Percentiles rank a stretch among this genome's conserved stretches.
These are phyloP conservation scores for Phalacrocorax carbo DNA, from an alignment of 2,113 vertebrate species.

Conservation along the genomic window DNA sequence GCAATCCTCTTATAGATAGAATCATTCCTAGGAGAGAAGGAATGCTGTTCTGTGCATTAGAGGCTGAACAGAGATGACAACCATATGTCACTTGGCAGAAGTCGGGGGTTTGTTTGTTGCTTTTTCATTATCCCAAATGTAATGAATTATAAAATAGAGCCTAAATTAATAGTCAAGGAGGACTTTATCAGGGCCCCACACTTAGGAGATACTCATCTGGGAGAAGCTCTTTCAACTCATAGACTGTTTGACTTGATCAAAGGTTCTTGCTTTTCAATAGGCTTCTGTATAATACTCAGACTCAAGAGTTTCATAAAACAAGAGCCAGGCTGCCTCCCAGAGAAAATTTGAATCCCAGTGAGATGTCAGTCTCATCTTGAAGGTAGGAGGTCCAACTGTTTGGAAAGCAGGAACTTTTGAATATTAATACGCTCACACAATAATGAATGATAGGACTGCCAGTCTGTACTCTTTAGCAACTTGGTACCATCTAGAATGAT, in stretches of 20 bases:
- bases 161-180: conserved; percentile 46
- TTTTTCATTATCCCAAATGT: conserved; percentile 31
- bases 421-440: not conserved
- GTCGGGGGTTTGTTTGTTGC: not conserved
- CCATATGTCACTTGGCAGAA: conserved; percentile 58
- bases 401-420: not conserved
- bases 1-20: not conserved
- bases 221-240: conserved; percentile 31
- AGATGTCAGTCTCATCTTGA: conserved; percentile 5
- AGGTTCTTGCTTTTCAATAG: conserved; percentile 36
- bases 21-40: not conserved
- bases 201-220: conserved; percentile 19
- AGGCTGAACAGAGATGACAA: conserved; percentile 54
- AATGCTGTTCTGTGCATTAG: not conserved
- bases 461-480: not conserved
- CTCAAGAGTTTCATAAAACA: not conserved
- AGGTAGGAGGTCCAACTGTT: conserved; percentile 21
- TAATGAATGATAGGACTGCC: not conserved
- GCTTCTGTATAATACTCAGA: conserved; percentile 2
- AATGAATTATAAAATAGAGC: conserved; percentile 64
- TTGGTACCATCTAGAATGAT: not conserved
- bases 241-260: conserved; percentile 48
- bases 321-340: not conserved
- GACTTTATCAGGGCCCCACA: conserved; percentile 17
- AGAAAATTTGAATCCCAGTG: not conserved